Percentiles rank a stretch among this genome's conserved stretches.
phyloP scores from a whole-genome alignment of 2,113 vertebrate genomes.

The Paramisgurnus dabryanus region DNA sequence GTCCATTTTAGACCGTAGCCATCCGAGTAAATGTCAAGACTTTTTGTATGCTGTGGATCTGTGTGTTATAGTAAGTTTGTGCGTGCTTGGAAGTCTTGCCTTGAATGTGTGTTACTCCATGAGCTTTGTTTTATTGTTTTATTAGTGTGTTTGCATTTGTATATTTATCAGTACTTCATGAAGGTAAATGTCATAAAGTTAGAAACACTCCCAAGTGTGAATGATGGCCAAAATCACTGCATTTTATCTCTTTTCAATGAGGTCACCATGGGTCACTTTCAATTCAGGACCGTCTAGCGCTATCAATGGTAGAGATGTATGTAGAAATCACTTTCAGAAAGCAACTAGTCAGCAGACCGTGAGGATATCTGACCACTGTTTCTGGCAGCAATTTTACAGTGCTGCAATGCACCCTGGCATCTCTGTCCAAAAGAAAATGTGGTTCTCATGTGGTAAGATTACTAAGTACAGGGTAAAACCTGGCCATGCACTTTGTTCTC shows the following conservation, averaged over 20 bases:
- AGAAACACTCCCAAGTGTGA: constrained; percentile 26
- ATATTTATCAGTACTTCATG: constrained; percentile 12
- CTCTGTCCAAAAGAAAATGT: background rate
- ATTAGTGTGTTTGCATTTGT: background rate
- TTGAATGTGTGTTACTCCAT: constrained; percentile 15
- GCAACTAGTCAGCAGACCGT: constrained; percentile 18
- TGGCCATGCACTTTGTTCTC: constrained; percentile 29
- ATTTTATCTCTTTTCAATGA: constrained; percentile 1
- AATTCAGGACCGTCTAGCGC: constrained; percentile 16
- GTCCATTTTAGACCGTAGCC: constrained; percentile 40
- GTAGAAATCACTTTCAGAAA: constrained; percentile 18
- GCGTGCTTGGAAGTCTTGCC: background rate
- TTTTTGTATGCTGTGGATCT: constrained; percentile 32
- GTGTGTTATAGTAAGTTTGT: background rate
- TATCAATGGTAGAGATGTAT: constrained; percentile 24
- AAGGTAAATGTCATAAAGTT: background rate
- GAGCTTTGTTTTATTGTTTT: background rate
- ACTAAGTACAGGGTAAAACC: constrained; percentile 4
- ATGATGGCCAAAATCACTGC: constrained; percentile 5
- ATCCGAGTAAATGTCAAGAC: constrained; percentile 41
- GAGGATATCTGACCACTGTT: constrained; percentile 13
- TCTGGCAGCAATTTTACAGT: constrained; percentile 17
- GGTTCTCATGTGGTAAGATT: constrained; percentile 11
- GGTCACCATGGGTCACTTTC: constrained; percentile 11
- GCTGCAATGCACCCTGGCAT: constrained; percentile 14